Conservation (phyloP, 2,888 invertebrate genomes). For the Cremastinae sp. region DNA sequence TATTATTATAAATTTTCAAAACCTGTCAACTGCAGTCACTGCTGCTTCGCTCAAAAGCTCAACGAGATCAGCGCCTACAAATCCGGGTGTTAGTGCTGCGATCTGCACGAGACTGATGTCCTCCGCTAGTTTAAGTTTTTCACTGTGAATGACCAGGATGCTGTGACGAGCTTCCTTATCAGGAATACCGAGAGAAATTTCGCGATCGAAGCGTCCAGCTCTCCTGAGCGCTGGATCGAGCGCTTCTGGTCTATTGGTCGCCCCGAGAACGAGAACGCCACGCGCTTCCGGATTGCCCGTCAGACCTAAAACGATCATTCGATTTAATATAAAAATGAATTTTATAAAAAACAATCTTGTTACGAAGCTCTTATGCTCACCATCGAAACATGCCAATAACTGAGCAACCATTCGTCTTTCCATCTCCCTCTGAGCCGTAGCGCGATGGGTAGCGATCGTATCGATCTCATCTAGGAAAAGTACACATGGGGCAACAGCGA, state of each 20-base stretch:
- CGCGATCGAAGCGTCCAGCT: conserved; percentile 96
- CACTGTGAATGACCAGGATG: conserved; percentile 88
- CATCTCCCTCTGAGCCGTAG: conserved; percentile 96
- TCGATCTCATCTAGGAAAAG: conserved; percentile 98
- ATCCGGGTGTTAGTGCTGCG: conserved; percentile 95
- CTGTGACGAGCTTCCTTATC: conserved; percentile 90
- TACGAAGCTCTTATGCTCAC: conserved; percentile 80
- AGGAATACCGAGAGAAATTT: conserved; percentile 96
- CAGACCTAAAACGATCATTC: conserved; percentile 78
- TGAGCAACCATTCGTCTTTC: conserved; percentile 97
- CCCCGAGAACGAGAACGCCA: conserved; percentile 93
- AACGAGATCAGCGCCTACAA: conserved; percentile 96
- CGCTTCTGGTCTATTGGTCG: conserved; percentile 95
- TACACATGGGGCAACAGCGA: conserved; percentile 88
- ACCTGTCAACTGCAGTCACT: conserved; percentile 91
- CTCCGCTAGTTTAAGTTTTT: conserved; percentile 85
- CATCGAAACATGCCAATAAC: conserved; percentile 93
- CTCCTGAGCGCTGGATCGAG: conserved; percentile 95
- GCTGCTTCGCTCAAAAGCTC: conserved; percentile 93
- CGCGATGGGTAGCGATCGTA: conserved; percentile 94
- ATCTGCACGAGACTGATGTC: conserved; percentile 88
- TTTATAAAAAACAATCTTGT: background rate
- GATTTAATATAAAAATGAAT: background rate
- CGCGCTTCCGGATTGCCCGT: conserved; percentile 82
- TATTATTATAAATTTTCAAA: background rate